Conservation (phyloP, 2,888 invertebrate genomes). For the Troilus luridus region DNA sequence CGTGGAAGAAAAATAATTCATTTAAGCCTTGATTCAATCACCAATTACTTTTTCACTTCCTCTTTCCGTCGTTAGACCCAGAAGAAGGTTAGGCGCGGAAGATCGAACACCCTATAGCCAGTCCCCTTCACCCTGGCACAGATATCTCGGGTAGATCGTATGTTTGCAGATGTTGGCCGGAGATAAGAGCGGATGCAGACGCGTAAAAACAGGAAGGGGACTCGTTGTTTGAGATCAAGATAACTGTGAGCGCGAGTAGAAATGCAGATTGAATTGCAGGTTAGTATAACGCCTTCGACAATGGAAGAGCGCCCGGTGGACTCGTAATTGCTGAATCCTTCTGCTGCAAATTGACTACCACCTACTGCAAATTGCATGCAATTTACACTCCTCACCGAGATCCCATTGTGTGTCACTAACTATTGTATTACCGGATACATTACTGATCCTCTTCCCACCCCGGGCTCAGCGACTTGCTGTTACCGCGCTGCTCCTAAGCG, state of each 20-base stretch:
- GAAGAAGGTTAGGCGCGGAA: not conserved
- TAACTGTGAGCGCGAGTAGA: not conserved
- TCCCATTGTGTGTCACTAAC: constrained; percentile 33
- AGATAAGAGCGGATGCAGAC: constrained; percentile 8
- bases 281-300: constrained; percentile 48
- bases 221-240: constrained; percentile 46
- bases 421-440: constrained; percentile 34
- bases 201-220: constrained; percentile 20
- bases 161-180: constrained; percentile 30
- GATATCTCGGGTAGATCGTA: constrained; percentile 19
- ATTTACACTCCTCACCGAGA: constrained; percentile 46
- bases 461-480: not conserved
- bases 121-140: constrained; percentile 20
- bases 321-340: not conserved
- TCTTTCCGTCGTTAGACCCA: too few relatives aligned
- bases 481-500: not conserved
- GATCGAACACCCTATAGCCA: not conserved
- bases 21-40: too few relatives aligned
- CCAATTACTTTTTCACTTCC: too few relatives aligned
- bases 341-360: constrained; percentile 35
- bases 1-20: too few relatives aligned
- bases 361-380: constrained; percentile 39
- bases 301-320: not conserved
- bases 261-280: constrained; percentile 47
- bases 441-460: not conserved